phyloP scores from a whole-genome alignment of 2,797 vertebrate species.

The Alcedo quadribrachys region DNA sequence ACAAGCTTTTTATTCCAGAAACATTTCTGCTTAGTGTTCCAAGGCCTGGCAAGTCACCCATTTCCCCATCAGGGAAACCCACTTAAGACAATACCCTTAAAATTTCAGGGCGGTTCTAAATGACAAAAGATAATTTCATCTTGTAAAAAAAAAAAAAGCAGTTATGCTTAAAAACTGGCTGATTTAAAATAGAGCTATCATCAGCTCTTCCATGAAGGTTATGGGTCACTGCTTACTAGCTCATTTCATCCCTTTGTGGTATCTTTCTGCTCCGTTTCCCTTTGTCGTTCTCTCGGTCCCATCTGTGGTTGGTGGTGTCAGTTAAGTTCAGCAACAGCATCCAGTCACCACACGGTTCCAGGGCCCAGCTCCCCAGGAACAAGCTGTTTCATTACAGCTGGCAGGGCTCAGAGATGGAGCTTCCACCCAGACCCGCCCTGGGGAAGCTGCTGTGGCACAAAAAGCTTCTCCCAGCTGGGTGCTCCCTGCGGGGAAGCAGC shows the following conservation, averaged over 20 bases:
- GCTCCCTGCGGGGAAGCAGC: not conserved
- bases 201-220: conserved; percentile 48
- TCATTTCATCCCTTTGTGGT: conserved; percentile 70
- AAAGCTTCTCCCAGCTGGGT: not conserved
- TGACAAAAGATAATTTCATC: not conserved
- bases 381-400: not conserved
- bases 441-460: not conserved
- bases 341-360: not conserved
- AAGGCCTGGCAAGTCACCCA: not conserved
- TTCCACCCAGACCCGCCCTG: not conserved
- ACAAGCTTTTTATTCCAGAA: not conserved
- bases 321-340: not conserved
- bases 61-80: not conserved
- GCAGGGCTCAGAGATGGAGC: not conserved
- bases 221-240: conserved; percentile 70
- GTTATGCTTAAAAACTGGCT: not conserved
- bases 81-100: not conserved
- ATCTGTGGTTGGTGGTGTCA: not conserved
- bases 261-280: conserved; percentile 73
- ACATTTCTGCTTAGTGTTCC: not conserved
- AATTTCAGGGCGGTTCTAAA: not conserved
- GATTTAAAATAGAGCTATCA: conserved; percentile 43
- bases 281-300: conserved; percentile 39
- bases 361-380: not conserved
- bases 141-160: not conserved